Evolutionary conservation across 2,888 invertebrate genomes (phyloP), one percentile per base, ranked within the genome.

Genomic region (Shargacucullia verbasci): DNA sequence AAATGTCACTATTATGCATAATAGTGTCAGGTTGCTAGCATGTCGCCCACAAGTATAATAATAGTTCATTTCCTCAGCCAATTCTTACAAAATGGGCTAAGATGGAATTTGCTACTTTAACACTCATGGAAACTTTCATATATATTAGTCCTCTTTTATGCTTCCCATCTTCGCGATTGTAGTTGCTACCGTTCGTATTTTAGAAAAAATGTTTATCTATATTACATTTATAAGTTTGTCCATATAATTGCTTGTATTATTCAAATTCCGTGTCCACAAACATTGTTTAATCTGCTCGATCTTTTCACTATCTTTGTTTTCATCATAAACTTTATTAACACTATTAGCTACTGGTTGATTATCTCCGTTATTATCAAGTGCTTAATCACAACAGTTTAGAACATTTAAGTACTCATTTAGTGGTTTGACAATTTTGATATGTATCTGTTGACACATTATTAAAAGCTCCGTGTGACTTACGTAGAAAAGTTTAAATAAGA

Each of bases 291-390:
- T 72, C 69, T 48, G 33, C 41, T 50, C 39, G 39, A 68, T 58
- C 69, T 68, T 31, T 52, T 6, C 48, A 45, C 44, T 70, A 73
- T 71, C 73, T 58, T 52, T 64, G 41, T 69, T 68, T 68, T 41
- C 59, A 74, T 74, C 75, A 60, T 56, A 38, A 58, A 58, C 45
- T 63, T 77, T 49, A 68, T 50, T 59, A 75, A 59, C 48, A 11
- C 38, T 25, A 49, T 35, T 33, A 57, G 74, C 74, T 60, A 59
- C 60, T 55, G 55, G 46, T 63, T 68, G 39, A 56, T 58, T 61
- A 74, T 62, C 59, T 60, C 37, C 14, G 45, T 50, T 48, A 63
- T 65, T 64, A 70, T 76, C 52, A 64, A 60, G 39, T 57, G 37
- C 52, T 67, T 67, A 60, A 77, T 73, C 38, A 52, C 44, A 35